Base-by-base conservation (phyloP, 2,888 invertebrate genomes). In the Gastracanthus pulcherrimus region DNA sequence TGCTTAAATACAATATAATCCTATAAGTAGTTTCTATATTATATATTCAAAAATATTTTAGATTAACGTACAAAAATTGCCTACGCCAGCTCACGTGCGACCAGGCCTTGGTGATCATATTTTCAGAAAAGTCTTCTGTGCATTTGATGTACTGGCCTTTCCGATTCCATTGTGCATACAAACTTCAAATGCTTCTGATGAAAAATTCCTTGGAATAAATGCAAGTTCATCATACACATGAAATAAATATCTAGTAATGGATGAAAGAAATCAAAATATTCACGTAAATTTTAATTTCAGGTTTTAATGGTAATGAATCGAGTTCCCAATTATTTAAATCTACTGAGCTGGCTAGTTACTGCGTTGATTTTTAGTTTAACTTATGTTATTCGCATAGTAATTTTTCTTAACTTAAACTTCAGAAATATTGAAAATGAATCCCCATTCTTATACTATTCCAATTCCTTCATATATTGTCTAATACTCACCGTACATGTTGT, bases 231-330 rank as follows among this genome's bases (percentile, higher is more conserved):
- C n/a, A 41, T 13, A 0, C 9, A 41, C 9, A 16, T 41, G 11
- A 0, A 3, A 45, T 45, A 0, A 45, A 41, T 9, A 13, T 41
- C 3, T 29, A 13, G 26, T 58, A 6, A 31, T n/a, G n/a, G n/a
- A n/a, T n/a, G n/a, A n/a, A n/a, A n/a, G n/a, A n/a, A n/a, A 23
- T 23, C 4, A 11, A 9, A 13, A 29, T 26, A n/a, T n/a, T n/a
- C n/a, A n/a, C n/a, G 26, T 31, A 0, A 77, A 38, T 4, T 13
- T 45, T 19, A 13, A 23, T 85, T 82, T 0, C 58, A 89, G 89
- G 87, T 89, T 69, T 76, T 90, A 55, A 89, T 90, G 88, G 84
- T 87, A 29, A 89, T 90, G 80, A 89, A 89, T 62, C 90, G 90
- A n/a, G 88, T 90, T 11, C 87, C 86, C 34, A 82, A 84, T 23